These are phyloP conservation scores for Brenthis hecate DNA, from an alignment of 2,888 invertebrate species.

Conservation along the genomic window DNA sequence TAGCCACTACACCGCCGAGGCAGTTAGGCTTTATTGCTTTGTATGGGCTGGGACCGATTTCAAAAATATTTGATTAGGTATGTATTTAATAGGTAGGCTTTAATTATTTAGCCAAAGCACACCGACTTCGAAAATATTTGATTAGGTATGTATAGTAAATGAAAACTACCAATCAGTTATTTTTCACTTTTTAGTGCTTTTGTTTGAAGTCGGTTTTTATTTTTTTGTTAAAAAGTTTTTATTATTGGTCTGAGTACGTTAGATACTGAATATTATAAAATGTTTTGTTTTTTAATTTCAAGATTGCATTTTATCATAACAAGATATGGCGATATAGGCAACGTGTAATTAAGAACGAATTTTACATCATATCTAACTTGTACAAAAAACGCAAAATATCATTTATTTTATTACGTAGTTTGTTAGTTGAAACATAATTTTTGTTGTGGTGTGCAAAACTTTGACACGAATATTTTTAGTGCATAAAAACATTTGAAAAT, in stretches of 20 bases:
- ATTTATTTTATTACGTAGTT: constrained; percentile 1
- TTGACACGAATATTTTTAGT: background rate
- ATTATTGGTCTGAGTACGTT: background rate
- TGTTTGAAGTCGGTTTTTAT: too few species aligned
- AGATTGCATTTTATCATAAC: constrained; percentile 23
- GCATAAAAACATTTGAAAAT: background rate
- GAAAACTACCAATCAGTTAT: too few species aligned
- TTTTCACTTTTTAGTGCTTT: too few species aligned
- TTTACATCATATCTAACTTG: constrained; percentile 5
- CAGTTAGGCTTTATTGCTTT: too few species aligned
- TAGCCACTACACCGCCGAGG: too few species aligned
- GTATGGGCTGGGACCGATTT: too few species aligned
- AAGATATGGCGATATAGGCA: constrained; percentile 15
- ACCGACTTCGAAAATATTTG: too few species aligned
- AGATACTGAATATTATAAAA: background rate
- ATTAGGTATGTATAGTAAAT: too few species aligned
- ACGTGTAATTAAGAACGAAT: background rate
- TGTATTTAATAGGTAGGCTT: too few species aligned
- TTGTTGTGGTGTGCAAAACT: background rate
- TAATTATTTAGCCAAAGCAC: too few species aligned
- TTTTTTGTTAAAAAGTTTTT: too few species aligned
- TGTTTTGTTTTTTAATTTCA: constrained; percentile 8
- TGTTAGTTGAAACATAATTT: background rate
- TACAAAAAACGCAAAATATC: background rate
- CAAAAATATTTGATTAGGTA: too few species aligned